Evolutionary conservation across 2,888 invertebrate species (phyloP).

Genomic region (Nipponacmea schrenckii): DNA sequence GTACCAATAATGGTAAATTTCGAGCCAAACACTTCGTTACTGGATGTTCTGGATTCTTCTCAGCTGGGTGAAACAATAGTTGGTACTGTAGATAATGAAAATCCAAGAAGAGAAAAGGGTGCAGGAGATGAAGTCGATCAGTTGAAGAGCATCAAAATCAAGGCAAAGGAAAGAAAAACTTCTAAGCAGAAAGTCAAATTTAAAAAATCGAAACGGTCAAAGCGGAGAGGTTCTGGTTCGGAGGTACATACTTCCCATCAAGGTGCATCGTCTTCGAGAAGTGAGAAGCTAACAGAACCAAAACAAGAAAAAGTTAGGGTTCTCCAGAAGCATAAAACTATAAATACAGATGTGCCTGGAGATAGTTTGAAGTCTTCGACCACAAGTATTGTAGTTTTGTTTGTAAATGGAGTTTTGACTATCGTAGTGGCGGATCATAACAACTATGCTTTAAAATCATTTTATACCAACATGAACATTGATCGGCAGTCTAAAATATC

Average conservation of each 20-base stretch:
- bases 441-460: background rate
- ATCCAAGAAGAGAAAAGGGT: background rate
- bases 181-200: background rate
- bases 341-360: background rate
- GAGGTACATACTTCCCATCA: background rate
- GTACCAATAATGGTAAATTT: background rate
- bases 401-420: background rate
- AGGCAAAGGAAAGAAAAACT: background rate
- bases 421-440: background rate
- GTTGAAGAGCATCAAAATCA: background rate
- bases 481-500: conserved; percentile 1
- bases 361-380: background rate
- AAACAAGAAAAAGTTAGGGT: background rate
- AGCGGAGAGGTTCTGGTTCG: background rate
- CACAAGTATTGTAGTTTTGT: background rate
- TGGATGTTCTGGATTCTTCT: background rate
- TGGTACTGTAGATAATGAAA: background rate
- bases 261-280: background rate
- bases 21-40: conserved; percentile 3
- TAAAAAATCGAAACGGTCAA: background rate
- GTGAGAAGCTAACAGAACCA: background rate
- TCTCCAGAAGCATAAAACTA: background rate
- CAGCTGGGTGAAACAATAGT: background rate
- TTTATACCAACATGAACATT: background rate
- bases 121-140: background rate